These are phyloP conservation scores for Merodon equestris DNA, from an alignment of 2,888 invertebrate genomes.

Conservation along the genomic window DNA sequence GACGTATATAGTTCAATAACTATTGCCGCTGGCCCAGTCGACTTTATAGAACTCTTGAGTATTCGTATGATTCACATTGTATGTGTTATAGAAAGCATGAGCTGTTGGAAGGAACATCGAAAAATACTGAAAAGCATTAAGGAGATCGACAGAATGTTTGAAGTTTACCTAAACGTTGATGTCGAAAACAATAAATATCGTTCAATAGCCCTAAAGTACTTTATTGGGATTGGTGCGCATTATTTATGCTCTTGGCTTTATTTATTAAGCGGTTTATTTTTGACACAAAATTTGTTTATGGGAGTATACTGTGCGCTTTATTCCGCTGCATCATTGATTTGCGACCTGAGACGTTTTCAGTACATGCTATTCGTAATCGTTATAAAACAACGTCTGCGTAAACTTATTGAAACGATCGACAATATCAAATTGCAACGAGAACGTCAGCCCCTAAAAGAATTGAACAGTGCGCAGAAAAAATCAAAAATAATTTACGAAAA, in stretches of 20 bases:
- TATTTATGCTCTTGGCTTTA: conserved; percentile 70
- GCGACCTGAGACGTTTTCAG: conserved; percentile 75
- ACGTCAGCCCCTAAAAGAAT: background rate
- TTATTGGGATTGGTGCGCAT: conserved; percentile 71
- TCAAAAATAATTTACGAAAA: background rate
- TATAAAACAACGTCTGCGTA: conserved; percentile 73
- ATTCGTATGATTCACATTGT: conserved; percentile 75
- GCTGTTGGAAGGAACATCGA: conserved; percentile 69
- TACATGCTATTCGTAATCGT: conserved; percentile 72
- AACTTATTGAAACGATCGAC: conserved; percentile 71
- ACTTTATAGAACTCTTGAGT: conserved; percentile 75
- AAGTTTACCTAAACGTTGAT: conserved; percentile 71
- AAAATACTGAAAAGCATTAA: conserved; percentile 70
- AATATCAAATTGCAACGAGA: conserved; percentile 60
- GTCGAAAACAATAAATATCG: conserved; percentile 69
- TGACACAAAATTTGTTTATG: conserved; percentile 15
- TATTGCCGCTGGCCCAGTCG: conserved; percentile 70
- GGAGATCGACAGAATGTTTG: conserved; percentile 75
- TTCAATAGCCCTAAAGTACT: too few relatives aligned
- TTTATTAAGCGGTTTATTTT: conserved; percentile 70
- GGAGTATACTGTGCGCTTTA: too few relatives aligned
- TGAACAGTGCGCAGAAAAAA: background rate
- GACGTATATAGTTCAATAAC: conserved; percentile 69
- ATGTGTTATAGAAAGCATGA: conserved; percentile 73
- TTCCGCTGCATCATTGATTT: too few relatives aligned